Evolutionary conservation across 1,140 invertebrate species (phyloP), one percentile per base, ranked within the genome.

Genomic region (Asobara japonica): DNA sequence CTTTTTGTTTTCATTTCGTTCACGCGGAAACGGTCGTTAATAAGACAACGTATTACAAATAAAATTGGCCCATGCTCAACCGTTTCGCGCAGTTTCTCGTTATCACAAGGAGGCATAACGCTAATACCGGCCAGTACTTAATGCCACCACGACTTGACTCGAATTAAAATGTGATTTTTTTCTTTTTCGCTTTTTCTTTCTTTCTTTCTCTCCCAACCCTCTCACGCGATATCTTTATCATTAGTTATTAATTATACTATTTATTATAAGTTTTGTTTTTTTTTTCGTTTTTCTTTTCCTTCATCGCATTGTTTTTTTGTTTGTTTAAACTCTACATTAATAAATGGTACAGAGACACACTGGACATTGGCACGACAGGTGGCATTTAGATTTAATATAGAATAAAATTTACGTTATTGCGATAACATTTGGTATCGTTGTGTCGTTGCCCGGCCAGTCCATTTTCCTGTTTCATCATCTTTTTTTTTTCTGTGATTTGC

Each of bases 401-500:
- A 87, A 87, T 87, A 87, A 87, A 87, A 86, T 87, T 87, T 87
- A 87, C 84, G 86, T 87, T 87, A 87, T 87, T 87, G 86, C 86
- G 85, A 87, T 87, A 87, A 87, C 86, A 87, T 87, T 87, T 87
- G 86, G 85, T 87, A 87, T 87, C 86, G 86, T 88, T 87, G 85
- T 85, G 85, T 86, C 85, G 84, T 83, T 86, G 84, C 82, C 83
- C 83, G 84, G 79, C 72, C 72, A 69, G 76, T 77, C 75, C 72
- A 66, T 71, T 73, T 79, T 56, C 31, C 61, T 69, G 41, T 65
- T 69, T 66, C 51, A 65, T 64, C 29, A 11, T 45, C 18, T 45
- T 31, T 65, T 29, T 48, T 70, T 31, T 68, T 70, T 45, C 41
- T 69, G 31, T 48, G 45, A 56, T 69, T 71, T 72, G 36, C 16